phyloP scores from a whole-genome alignment of 2,797 vertebrate genomes.

The Acipenser ruthenus region DNA sequence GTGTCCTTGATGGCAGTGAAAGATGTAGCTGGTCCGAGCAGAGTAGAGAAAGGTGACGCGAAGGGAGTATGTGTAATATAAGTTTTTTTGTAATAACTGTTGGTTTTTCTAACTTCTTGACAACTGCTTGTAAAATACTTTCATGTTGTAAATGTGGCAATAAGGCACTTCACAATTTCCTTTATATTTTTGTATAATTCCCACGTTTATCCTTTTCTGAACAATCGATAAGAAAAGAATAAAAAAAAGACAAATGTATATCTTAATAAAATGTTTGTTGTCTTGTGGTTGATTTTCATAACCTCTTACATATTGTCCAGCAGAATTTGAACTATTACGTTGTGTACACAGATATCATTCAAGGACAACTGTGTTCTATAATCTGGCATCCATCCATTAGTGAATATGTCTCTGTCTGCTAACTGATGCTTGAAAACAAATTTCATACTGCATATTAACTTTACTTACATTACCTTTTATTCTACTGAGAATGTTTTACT shows the following conservation, averaged over 20 bases:
- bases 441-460: too few relatives aligned
- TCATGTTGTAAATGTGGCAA: constrained; percentile 83
- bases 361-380: too few relatives aligned
- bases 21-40: constrained; percentile 48
- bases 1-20: constrained; percentile 23
- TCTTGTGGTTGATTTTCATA: too few relatives aligned
- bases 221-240: constrained; percentile 67
- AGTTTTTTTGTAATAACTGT: constrained; percentile 23
- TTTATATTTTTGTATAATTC: constrained; percentile 73
- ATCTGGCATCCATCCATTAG: too few relatives aligned
- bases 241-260: constrained; percentile 68
- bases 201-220: constrained; percentile 50
- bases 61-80: constrained; percentile 30
- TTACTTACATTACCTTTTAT: too few relatives aligned
- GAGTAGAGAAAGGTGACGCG: constrained; percentile 23
- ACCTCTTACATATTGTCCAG: too few relatives aligned
- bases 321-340: too few relatives aligned
- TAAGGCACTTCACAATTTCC: constrained; percentile 72
- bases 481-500: too few relatives aligned
- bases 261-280: constrained; percentile 55
- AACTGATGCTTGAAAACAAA: too few relatives aligned
- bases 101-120: constrained; percentile 52
- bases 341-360: too few relatives aligned
- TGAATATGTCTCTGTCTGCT: too few relatives aligned
- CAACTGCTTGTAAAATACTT: constrained; percentile 72